Evolutionary conservation across 2,113 vertebrate genomes (phyloP), one percentile per base, ranked within the genome.

Genomic region (Cariama cristata): DNA sequence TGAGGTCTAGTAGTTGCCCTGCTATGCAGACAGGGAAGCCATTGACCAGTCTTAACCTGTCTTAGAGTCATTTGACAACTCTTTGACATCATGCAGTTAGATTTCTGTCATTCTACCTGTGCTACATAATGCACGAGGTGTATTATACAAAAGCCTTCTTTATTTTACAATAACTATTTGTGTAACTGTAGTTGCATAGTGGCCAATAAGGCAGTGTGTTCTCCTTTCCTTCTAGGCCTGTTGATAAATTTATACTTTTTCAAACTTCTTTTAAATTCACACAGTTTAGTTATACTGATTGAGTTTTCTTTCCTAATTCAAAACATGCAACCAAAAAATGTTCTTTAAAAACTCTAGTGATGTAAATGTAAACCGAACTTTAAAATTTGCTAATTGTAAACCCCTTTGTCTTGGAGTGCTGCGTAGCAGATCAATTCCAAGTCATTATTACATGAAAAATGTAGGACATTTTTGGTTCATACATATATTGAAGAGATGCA

Each of bases 301-400:
- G 83, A 95, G 72, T 93, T 95, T 90, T 83, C 90, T 92, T 96
- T 95, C 94, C 84, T 95, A 86, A 97, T 97, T 86, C 59, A 66
- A 98, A 98, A 50, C 33, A 32, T 86, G 94, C 55, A 42, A 91
- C 22, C 42, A 94, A 95, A 91, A 96, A 71, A 62, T 32, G 82
- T 90, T 76, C 33, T 95, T 95, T 94, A 94, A 97, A 92, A 96
- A 73, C 52, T 89, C 62, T 83, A 62, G 69, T 74, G 87, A 79
- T 92, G 80, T 74, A 92, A 97, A 95, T 77, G 28, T 86, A 91
- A 96, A 96, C 44, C 53, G 85, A 93, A 86, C 66, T 95, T 91
- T 92, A 81, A 93, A 94, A 81, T 81, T 91, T 93, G 76, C 69
- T 96, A 82, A 77, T 97, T 95, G 95, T 85, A 90, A 97, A 66